Percentiles rank a stretch among this genome's conserved stretches.
These are phyloP conservation scores for Halichondria panicea DNA, from an alignment of 37 sponge, comb jelly and placozoan genomes.

Conservation along the genomic window DNA sequence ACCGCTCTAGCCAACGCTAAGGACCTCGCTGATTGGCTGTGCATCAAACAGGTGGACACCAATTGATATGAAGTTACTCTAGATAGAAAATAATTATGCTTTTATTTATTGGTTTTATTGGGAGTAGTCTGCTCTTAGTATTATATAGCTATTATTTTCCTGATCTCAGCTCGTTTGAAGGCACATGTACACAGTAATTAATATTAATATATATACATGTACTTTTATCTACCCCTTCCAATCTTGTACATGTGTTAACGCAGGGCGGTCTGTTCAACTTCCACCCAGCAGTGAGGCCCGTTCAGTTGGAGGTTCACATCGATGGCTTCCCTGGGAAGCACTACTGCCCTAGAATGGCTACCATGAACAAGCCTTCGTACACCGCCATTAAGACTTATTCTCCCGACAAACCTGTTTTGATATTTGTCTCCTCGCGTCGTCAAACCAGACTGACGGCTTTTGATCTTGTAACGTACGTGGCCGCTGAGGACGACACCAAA, in stretches of 20 bases:
- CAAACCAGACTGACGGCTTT: conserved; percentile 97
- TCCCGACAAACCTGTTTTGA: conserved; percentile 89
- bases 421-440: conserved; percentile 97
- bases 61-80: background rate
- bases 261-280: conserved; percentile 96
- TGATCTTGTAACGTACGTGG: conserved; percentile 86
- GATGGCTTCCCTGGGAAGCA: conserved; percentile 96
- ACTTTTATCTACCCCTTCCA: no score
- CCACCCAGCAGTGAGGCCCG: conserved; percentile 97
- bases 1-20: conserved; percentile 98
- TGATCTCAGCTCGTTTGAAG: no score
- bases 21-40: conserved; percentile 96
- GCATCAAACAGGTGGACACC: conserved; percentile 62
- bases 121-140: no score
- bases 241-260: background rate
- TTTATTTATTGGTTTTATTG: no score
- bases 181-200: no score
- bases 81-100: no score
- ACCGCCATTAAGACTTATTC: conserved; percentile 90
- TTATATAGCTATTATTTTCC: no score
- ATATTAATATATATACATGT: no score
- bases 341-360: conserved; percentile 99
- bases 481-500: conserved; percentile 76
- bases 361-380: conserved; percentile 99
- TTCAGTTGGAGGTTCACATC: conserved; percentile 97